Evolutionary conservation across 2,888 invertebrate species (phyloP), one percentile per base, ranked within the genome.

Genomic region (Apamea anceps): DNA sequence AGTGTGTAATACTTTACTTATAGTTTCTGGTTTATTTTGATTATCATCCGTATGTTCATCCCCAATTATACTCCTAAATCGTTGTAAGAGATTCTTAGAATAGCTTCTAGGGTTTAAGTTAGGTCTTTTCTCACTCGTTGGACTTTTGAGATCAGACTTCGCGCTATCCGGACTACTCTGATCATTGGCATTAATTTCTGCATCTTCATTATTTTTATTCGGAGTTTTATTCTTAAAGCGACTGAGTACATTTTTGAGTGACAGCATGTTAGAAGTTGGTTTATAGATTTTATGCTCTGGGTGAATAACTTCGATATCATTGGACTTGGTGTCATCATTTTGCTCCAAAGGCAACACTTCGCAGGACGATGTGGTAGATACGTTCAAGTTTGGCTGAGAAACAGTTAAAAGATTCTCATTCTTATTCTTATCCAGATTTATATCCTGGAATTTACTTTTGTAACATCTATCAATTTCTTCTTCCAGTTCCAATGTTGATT

Each of bases 281-380:
- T 98, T 97, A 91, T 98, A 98, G 88, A 98, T 98, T 94, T 98
- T 98, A 93, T 98, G 98, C 91, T 98, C 98, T 0, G 98, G 98
- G 91, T 98, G 98, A 84, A 98, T 97, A 5, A 97, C 94, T 92
- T 95, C 97, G 86, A 94, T 94, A 90, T 88, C 96, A 90, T 91
- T 96, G 81, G 95, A 89, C 91, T 96, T 97, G 87, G 72, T 80
- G 5, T 88, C 96, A 87, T 95, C 95, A 60, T 94, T 96, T n/a
- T 93, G 94, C 10, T 97, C 96, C 66, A 92, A 84, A 12, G 97
- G 95, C 71, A 97, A 90, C 1, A 97, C 96, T 92, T 97, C 97
- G 87, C 97, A 97, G 7, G 97, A 97, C 0, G 97, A 97, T 18
- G 96, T 97, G 79, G 95, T 97, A 65, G 96, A 97, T 66, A 94